Conservation (phyloP, 2,888 invertebrate genomes). For the Unio pictorum region DNA sequence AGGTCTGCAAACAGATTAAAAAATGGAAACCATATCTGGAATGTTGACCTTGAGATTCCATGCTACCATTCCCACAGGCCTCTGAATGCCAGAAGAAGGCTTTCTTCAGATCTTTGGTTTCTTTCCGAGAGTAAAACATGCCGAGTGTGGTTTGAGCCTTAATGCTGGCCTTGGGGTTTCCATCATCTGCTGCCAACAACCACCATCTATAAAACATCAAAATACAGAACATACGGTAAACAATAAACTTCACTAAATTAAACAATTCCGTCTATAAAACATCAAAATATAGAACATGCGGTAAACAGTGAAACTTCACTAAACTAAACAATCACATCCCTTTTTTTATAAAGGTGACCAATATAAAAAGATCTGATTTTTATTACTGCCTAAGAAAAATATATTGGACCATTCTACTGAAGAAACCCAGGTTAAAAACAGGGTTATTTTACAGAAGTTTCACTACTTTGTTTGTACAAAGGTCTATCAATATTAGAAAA, state of each 20-base stretch:
- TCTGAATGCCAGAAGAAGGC: conserved; percentile 72
- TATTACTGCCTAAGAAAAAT: too few species aligned
- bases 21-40: neutral
- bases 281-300: neutral
- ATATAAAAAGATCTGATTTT: too few species aligned
- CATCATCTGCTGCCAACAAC: conserved; percentile 70
- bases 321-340: too few species aligned
- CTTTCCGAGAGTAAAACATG: conserved; percentile 66
- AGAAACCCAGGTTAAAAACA: too few species aligned
- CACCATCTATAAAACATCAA: conserved; percentile 58
- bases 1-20: too few species aligned
- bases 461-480: too few species aligned
- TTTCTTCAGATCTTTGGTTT: conserved; percentile 59
- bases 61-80: conserved; percentile 70
- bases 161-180: conserved; percentile 67
- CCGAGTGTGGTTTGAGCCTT: conserved; percentile 70
- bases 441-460: too few species aligned
- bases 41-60: conserved; percentile 70
- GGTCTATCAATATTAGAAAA: too few species aligned
- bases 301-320: neutral
- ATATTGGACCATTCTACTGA: too few species aligned
- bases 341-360: neutral
- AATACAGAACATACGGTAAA: neutral
- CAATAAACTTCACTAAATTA: neutral
- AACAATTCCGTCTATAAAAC: conserved; percentile 47